Evolutionary conservation across 2,113 vertebrate species (phyloP).

Genomic region (Paralichthys olivaceus): DNA sequence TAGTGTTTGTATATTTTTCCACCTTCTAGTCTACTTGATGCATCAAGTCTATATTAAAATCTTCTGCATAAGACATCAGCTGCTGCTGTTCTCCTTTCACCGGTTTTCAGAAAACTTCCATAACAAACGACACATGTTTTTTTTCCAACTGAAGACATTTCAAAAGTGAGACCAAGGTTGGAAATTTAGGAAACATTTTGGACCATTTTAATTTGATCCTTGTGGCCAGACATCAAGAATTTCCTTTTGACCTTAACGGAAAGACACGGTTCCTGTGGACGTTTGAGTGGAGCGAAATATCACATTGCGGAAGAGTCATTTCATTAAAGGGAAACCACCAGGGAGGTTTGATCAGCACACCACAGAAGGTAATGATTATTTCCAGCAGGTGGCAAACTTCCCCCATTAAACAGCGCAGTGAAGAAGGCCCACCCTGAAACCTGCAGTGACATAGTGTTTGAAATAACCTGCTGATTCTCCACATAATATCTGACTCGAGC

Average conservation of each 20-base stretch:
- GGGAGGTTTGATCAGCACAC: slow-evolving; percentile 21
- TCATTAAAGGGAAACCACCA: background rate
- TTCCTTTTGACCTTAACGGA: slow-evolving; percentile 39
- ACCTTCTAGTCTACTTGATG: no score
- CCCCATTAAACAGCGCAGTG: slow-evolving; percentile 44
- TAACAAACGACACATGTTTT: background rate
- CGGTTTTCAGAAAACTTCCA: no score
- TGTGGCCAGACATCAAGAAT: slow-evolving; percentile 6
- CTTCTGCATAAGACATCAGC: no score
- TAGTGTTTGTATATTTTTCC: no score
- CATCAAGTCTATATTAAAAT: no score
- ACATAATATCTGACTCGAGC: slow-evolving; percentile 25
- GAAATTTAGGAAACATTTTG: slow-evolving; percentile 2
- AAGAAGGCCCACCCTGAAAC: slow-evolving; percentile 67
- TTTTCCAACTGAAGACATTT: background rate
- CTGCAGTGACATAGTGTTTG: slow-evolving; percentile 76
- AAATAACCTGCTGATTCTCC: slow-evolving; percentile 56
- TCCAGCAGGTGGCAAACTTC: slow-evolving; percentile 82
- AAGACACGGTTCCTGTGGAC: slow-evolving; percentile 23
- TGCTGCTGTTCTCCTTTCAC: no score
- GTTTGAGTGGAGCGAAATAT: slow-evolving; percentile 37
- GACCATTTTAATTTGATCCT: slow-evolving; percentile 18
- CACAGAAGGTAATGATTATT: slow-evolving; percentile 7
- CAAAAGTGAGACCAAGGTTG: background rate
- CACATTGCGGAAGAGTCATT: slow-evolving; percentile 20